phyloP scores from a whole-genome alignment of 1,140 invertebrate species.

The Drosophila lacteicornis region DNA sequence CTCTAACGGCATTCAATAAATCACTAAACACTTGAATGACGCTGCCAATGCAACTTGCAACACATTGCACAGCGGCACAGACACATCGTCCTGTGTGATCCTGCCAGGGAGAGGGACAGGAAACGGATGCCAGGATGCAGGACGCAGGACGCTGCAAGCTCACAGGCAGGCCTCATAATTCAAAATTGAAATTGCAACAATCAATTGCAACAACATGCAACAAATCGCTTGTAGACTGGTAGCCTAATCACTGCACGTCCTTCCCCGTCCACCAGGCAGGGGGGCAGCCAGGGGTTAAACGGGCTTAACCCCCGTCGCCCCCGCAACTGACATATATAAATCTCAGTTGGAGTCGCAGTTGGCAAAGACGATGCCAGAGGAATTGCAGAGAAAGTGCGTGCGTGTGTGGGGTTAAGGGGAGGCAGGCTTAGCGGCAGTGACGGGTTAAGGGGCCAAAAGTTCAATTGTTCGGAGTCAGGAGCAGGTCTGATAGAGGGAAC shows the following conservation, averaged over 20 bases:
- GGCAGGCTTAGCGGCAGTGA: constrained; percentile 3
- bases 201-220: constrained; percentile 84
- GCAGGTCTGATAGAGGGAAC: constrained; percentile 10
- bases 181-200: constrained; percentile 85
- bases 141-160: constrained; percentile 55
- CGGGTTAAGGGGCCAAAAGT: constrained; percentile 23
- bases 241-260: constrained; percentile 77
- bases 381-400: constrained; percentile 31
- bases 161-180: constrained; percentile 73
- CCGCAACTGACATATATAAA: constrained; percentile 49
- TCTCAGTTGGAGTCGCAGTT: constrained; percentile 54
- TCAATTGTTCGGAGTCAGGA: constrained; percentile 37
- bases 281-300: neutral
- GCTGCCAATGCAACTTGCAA: constrained; percentile 82
- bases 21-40: constrained; percentile 84
- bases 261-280: neutral
- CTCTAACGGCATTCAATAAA: constrained; percentile 83
- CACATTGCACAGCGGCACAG: constrained; percentile 63
- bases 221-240: constrained; percentile 73
- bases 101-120: constrained; percentile 19
- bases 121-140: constrained; percentile 39
- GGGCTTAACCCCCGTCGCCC: neutral
- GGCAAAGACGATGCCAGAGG: constrained; percentile 42
- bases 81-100: constrained; percentile 31
- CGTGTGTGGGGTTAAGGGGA: neutral